A percentile compares a stretch with the other conserved stretches of the same genome.
phyloP scores from a whole-genome alignment of 2,113 vertebrate genomes.

The Bombycilla garrulus region DNA sequence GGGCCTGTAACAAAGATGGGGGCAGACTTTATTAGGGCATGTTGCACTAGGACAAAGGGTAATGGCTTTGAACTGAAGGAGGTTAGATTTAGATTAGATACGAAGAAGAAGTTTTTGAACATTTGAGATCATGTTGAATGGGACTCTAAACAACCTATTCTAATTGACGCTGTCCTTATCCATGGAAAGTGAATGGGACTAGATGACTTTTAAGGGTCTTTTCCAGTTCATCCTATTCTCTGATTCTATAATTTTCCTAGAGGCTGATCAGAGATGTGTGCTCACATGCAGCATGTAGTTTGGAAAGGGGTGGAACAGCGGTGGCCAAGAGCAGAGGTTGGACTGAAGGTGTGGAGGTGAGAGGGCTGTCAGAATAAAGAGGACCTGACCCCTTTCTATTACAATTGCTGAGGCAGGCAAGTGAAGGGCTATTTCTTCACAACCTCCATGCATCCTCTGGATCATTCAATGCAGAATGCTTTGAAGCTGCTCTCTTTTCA shows the following conservation, averaged over 20 bases:
- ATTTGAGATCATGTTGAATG: background rate
- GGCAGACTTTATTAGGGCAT: accelerated
- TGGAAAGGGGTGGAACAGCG: background rate
- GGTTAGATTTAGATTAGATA: background rate
- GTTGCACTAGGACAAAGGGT: background rate
- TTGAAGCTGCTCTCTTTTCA: background rate
- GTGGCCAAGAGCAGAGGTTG: background rate
- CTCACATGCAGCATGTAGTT: accelerated
- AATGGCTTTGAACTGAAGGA: background rate
- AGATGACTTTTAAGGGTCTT: background rate
- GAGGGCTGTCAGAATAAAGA: background rate
- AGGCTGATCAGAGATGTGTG: background rate
- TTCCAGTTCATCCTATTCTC: background rate
- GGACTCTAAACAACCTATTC: background rate
- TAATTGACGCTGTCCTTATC: background rate
- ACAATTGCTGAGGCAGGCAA: background rate
- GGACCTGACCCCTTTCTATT: background rate
- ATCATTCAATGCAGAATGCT: background rate
- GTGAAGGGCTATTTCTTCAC: background rate
- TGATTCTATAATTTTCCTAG: background rate
- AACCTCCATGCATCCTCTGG: background rate
- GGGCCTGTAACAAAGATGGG: background rate
- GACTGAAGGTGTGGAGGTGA: background rate
- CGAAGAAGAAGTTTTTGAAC: background rate
- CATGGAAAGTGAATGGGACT: background rate